A percentile compares a stretch with the other conserved stretches of the same genome.
Conservation (phyloP, 53 echinoderm and acorn worm species). For the Astropecten irregularis region DNA sequence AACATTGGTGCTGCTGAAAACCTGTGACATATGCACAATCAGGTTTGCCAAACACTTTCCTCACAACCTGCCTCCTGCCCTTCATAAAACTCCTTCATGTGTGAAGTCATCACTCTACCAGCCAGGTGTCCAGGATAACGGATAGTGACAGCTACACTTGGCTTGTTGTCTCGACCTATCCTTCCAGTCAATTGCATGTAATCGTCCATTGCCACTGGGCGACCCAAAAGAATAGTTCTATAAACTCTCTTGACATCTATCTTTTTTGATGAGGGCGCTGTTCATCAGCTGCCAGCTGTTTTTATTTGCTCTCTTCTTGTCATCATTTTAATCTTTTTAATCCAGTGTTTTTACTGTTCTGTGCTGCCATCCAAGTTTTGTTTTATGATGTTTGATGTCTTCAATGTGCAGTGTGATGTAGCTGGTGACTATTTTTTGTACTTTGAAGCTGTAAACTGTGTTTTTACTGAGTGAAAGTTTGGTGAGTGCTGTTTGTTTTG, state of each 20-base stretch:
- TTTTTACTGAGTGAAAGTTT: too few species aligned
- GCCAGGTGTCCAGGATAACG: slow-evolving; percentile 13
- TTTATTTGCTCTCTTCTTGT: too few species aligned
- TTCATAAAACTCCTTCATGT: slow-evolving; percentile 7
- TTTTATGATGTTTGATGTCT: too few species aligned
- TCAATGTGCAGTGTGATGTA: too few species aligned
- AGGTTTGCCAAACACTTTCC: neutral
- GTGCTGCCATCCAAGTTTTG: too few species aligned
- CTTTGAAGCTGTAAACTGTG: too few species aligned
- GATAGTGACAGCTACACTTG: slow-evolving; percentile 1
- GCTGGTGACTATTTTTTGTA: too few species aligned
- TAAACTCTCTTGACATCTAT: neutral
- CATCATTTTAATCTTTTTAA: too few species aligned
- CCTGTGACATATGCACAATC: neutral
- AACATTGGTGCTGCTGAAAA: slow-evolving; percentile 31
- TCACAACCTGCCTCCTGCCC: slow-evolving; percentile 8
- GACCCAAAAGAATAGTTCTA: slow-evolving; percentile 25
- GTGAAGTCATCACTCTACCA: neutral
- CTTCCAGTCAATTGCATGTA: slow-evolving; percentile 47
- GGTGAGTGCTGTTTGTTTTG: too few species aligned
- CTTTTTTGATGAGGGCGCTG: too few species aligned
- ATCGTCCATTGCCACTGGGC: slow-evolving; percentile 30
- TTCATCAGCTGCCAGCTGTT: too few species aligned
- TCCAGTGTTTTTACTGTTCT: too few species aligned
- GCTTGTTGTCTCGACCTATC: slow-evolving; percentile 34